Base-by-base conservation (phyloP, 2,888 invertebrate genomes). In the Drosophila cognata region DNA sequence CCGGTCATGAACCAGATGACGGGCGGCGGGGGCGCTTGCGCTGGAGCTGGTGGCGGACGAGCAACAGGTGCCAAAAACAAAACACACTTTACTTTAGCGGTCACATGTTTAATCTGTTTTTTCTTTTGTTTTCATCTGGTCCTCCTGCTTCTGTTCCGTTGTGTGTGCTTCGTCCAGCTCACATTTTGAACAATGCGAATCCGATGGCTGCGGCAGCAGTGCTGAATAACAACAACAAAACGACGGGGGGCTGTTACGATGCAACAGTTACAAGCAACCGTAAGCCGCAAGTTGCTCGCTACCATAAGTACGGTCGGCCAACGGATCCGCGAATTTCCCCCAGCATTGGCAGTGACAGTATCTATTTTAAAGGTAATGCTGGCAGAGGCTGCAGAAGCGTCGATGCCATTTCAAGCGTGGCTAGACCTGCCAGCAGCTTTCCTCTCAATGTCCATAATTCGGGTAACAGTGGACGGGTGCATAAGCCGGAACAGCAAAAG, bases 181-280 rank as follows among this genome's bases (percentile, higher is more conserved):
- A 73, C 46, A 71, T 79, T 11, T 36, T 83, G 60, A 62, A 76
- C 41, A 81, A 75, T 66, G 41, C 69, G 35, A 81, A 75, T 73
- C 74, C 82, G 7, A 60, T 81, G 76, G 65, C 77, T 35, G 71
- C 82, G 31, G 87, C 90, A 60, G 89, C 83, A 62, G 83, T 89
- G 79, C 71, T 89, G 63, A 91, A 90, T 72, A 91, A 91, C 58
- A 91, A 88, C 75, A 91, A 88, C 74, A 91, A 88, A 56, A 91
- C 89, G 76, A 79, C 82, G 38, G 61, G 62, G 25, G 66, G 77
- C 28, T 50, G 65, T 18, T 84, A 74, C 55, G 60, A 48, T 51
- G 56, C 33, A 33, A 33, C 57, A 46, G 65, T 55, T 21, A n/a
- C 31, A 51, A 51, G 68, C 71, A 82, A 74, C 53, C 78, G 10